Evolutionary conservation across 2,797 vertebrate species (phyloP).

Genomic region (Hapalemur alaotrensis): DNA sequence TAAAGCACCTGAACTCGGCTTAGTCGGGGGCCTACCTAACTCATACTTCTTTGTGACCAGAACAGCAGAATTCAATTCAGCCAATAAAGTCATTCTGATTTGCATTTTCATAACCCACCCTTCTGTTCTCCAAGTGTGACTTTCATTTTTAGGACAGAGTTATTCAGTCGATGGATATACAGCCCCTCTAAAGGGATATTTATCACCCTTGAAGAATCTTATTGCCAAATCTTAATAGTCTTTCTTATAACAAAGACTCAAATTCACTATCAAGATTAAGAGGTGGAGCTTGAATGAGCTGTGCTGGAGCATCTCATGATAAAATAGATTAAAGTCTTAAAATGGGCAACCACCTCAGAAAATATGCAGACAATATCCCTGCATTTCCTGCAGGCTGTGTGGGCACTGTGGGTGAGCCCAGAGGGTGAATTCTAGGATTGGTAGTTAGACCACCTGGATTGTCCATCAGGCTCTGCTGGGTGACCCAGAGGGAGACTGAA

Average conservation of each 20-base stretch:
- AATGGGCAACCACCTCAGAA: background rate
- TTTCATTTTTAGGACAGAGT: slow-evolving; percentile 80
- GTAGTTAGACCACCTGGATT: background rate
- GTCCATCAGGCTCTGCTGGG: background rate
- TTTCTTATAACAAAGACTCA: slow-evolving; percentile 82
- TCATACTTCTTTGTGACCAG: slow-evolving; percentile 50
- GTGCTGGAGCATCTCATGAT: slow-evolving; percentile 54
- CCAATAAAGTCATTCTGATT: slow-evolving; percentile 78
- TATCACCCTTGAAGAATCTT: slow-evolving; percentile 83
- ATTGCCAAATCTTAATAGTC: slow-evolving; percentile 82
- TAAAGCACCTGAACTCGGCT: slow-evolving; percentile 26
- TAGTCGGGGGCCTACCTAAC: slow-evolving; percentile 14
- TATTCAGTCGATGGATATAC: slow-evolving; percentile 70
- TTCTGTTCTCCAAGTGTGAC: slow-evolving; percentile 75
- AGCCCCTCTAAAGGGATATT: slow-evolving; percentile 79
- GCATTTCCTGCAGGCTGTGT: background rate
- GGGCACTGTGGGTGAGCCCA: background rate
- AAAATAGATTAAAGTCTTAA: slow-evolving; percentile 65
- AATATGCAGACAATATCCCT: background rate
- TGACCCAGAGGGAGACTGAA: background rate
- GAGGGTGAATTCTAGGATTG: background rate
- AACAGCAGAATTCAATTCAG: slow-evolving; percentile 74
- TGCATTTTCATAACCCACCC: slow-evolving; percentile 83
- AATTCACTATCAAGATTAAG: slow-evolving; percentile 81
- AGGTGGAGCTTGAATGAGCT: slow-evolving; percentile 61